phyloP scores from a whole-genome alignment of 2,113 vertebrate genomes.

The Plecturocebus donacophilus region DNA sequence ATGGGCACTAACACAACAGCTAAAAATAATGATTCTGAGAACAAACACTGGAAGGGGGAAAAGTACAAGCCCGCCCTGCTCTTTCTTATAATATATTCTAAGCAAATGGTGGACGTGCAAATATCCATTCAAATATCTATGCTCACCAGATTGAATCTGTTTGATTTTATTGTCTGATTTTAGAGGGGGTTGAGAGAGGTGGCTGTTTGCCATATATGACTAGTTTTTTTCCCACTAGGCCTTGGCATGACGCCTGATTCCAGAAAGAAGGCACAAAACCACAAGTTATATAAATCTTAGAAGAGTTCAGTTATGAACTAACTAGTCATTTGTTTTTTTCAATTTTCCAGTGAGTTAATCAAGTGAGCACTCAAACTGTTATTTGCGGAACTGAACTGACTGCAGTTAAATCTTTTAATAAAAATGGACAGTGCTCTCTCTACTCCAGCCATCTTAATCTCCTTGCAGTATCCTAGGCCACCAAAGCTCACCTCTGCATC shows the following conservation, averaged over 20 bases:
- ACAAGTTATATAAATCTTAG: background rate
- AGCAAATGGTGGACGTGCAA: conserved; percentile 31
- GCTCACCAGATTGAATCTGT: background rate
- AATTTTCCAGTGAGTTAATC: conserved; percentile 22
- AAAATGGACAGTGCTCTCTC: background rate
- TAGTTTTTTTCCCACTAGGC: background rate
- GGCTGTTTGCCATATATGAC: background rate
- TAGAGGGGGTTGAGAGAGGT: background rate
- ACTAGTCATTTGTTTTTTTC: background rate
- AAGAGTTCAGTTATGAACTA: background rate
- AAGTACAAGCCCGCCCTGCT: background rate
- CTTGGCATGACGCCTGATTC: background rate
- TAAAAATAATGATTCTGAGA: background rate
- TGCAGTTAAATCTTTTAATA: background rate
- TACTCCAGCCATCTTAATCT: background rate
- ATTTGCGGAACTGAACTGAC: background rate
- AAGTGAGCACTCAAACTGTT: background rate
- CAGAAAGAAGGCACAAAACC: background rate
- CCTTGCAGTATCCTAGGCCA: background rate
- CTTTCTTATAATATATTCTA: conserved; percentile 24
- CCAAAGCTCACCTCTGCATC: background rate
- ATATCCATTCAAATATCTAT: background rate
- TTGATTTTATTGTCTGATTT: conserved; percentile 21
- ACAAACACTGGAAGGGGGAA: background rate
- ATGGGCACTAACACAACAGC: background rate